Base-by-base conservation (phyloP, 2,113 vertebrate genomes). In the Scartelaos histophorus region DNA sequence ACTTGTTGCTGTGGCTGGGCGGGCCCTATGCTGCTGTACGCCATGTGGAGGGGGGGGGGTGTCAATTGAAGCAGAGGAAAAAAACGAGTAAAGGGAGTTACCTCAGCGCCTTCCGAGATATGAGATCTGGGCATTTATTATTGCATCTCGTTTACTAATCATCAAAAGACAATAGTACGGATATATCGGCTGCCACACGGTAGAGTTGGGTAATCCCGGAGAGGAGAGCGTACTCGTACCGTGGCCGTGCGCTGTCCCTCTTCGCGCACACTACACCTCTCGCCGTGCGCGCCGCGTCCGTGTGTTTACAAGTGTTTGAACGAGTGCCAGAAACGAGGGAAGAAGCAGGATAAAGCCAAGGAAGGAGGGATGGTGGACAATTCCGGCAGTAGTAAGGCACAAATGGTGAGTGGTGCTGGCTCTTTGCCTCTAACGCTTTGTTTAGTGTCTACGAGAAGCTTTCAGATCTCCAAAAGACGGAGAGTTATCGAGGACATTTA, bases 301-400 rank as follows among this genome's bases (percentile, higher is more conserved):
- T 67, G 89, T 89, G 90, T 91, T 91, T 90, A 87, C 89, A 86
- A 89, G 84, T 85, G 87, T 87, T 80, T 86, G 88, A 86, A 78
- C 75, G 78, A 74, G 82, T 82, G 89, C 80, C 90, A 91, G 86
- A 69, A 70, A 82, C 76, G 79, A 90, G 91, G 84, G 85, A 85
- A 85, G 79, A 85, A 82, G 82, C 82, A 87, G 83, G 83, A 81
- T 69, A 75, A 78, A 85, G 60, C 67, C 62, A 19, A 86, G 86
- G 78, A 87, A 89, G 83, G 88, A 93, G 93, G 93, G 91, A 94
- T 94, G 93, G 92, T 94, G 90, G 93, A 94, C 81, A 94, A 94
- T 74, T 93, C 92, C 76, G 86, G 89, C 86, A 89, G 90, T 51
- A 91, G 90, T 81, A 93, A 92, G 88, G 89, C 91, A 43, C 93